phyloP scores from a whole-genome alignment of 1,140 invertebrate genomes.

The Antheraea pernyi region DNA sequence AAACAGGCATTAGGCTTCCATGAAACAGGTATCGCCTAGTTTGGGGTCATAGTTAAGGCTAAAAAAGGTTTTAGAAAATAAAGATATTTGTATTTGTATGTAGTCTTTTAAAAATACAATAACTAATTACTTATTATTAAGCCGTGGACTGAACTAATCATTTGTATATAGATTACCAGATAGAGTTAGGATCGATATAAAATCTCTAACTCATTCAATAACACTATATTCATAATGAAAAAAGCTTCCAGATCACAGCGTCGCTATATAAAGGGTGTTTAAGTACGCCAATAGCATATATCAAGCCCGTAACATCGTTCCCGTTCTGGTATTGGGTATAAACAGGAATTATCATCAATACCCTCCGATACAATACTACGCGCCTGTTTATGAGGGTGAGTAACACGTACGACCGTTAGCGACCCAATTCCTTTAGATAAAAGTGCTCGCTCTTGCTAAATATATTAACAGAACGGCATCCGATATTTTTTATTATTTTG shows the following conservation, averaged over 20 bases:
- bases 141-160: too few species aligned
- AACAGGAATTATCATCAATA: slow-evolving; percentile 50
- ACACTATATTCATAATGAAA: neutral
- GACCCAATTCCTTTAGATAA: slow-evolving; percentile 41
- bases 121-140: too few species aligned
- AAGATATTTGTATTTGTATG: too few species aligned
- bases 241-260: slow-evolving; percentile 8
- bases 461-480: neutral
- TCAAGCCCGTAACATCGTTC: slow-evolving; percentile 29
- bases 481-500: slow-evolving; percentile 1
- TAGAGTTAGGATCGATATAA: too few species aligned
- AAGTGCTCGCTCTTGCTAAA: slow-evolving; percentile 10
- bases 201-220: too few species aligned
- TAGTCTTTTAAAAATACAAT: too few species aligned
- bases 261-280: slow-evolving; percentile 20
- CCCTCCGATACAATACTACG: slow-evolving; percentile 37
- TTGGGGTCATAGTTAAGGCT: too few species aligned
- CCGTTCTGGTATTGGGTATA: slow-evolving; percentile 37
- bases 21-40: too few species aligned
- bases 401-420: slow-evolving; percentile 26
- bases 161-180: too few species aligned
- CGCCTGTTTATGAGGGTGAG: slow-evolving; percentile 34
- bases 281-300: slow-evolving; percentile 30
- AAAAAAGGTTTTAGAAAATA: too few species aligned
- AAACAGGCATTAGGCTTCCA: too few species aligned